Evolutionary conservation across 2,113 vertebrate genomes (phyloP).

Genomic region (Canis aureus): DNA sequence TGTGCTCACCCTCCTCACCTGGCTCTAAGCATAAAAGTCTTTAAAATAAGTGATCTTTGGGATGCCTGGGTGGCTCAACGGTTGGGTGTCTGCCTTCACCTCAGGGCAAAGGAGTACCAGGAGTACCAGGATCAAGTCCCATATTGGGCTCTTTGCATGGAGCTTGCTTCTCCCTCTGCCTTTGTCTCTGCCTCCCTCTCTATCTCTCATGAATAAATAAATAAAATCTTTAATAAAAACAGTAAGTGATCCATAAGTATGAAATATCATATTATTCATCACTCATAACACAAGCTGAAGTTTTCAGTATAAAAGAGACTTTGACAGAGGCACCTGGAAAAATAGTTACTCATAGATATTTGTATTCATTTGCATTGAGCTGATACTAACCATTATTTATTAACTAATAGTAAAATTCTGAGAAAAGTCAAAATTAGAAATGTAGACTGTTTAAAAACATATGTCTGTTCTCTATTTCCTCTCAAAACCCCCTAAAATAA

Average conservation of each 20-base stretch:
- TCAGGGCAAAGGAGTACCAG: too few species aligned
- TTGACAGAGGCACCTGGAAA: slow-evolving; percentile 12
- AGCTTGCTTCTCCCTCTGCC: too few species aligned
- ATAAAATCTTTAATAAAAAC: too few species aligned
- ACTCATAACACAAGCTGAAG: not conserved
- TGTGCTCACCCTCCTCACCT: not conserved
- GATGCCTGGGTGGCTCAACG: too few species aligned
- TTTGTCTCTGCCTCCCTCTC: too few species aligned
- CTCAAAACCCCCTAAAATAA: slow-evolving; percentile 13
- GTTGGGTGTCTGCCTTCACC: too few species aligned
- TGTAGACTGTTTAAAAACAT: slow-evolving; percentile 2
- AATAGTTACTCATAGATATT: not conserved
- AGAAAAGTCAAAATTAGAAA: slow-evolving; percentile 58
- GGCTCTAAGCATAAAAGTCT: not conserved
- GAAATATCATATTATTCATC: not conserved
- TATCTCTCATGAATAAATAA: too few species aligned
- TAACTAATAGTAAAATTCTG: slow-evolving; percentile 59
- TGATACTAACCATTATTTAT: slow-evolving; percentile 35
- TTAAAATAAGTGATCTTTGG: not conserved
- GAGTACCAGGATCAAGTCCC: too few species aligned
- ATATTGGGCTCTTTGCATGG: too few species aligned
- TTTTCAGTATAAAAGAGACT: slow-evolving; percentile 21
- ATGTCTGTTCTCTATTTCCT: slow-evolving; percentile 43
- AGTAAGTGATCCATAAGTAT: not conserved
- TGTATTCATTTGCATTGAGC: slow-evolving; percentile 36